Base-by-base conservation (phyloP, 2,888 invertebrate genomes). In the Eupeodes luniger region DNA sequence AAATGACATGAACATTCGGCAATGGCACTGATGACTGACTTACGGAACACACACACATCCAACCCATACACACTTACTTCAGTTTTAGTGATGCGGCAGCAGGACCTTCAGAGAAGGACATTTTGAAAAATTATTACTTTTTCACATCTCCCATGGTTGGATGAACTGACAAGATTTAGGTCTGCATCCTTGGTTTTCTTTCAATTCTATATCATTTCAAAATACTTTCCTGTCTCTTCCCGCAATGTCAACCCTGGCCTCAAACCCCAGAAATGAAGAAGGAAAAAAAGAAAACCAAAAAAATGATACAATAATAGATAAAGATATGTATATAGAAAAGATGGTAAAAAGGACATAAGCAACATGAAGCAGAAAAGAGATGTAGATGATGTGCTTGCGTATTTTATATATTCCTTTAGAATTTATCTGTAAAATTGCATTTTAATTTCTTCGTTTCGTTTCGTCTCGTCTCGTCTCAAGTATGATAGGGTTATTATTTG, bases 371-470 rank as follows among this genome's bases (percentile, higher is more conserved):
- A 40, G 40, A 9, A 40, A 40, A 9, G 40, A 57, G 69, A 69
- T 85, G 44, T 57, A 62, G 59, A 64, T 70, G 49, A 61, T 49
- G 40, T 79, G 57, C 67, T 59, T 75, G 66, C 79, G 79, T 70
- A 70, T 78, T 69, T 19, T 19, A 40, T 19, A 40, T 40, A 40
- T 74, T 80, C 61, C 69, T 70, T 72, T n/a, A 62, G 62, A 78
- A 85, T 85, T 77, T 78, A 78, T 85, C 77, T 78, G 85, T 75
- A 74, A 85, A 78, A 85, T 81, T 88, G 88, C 88, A 88, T 85
- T 85, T 88, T 81, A 81, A 85, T 81, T 81, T 78, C 85, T 74
- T 74, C 53, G 74, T 80, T 70, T 55, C 55, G 19, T 19, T 40
- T 74, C 62, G 64, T 27, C 3, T 3, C 3, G 74, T 80, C 75